phyloP scores from a whole-genome alignment of 2,797 vertebrate genomes.

The Gouania willdenowi region DNA sequence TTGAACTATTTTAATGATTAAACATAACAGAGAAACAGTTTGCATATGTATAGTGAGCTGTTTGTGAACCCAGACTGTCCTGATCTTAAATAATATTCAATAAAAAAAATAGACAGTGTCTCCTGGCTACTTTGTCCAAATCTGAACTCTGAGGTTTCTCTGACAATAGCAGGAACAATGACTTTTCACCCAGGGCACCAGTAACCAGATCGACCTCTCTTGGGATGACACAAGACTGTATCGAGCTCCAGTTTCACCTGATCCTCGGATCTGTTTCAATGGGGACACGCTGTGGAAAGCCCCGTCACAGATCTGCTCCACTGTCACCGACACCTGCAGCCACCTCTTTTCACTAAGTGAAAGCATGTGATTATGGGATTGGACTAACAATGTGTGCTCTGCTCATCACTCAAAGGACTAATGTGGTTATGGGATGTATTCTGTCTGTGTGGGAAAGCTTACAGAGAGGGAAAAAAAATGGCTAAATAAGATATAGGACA shows the following conservation, averaged over 20 bases:
- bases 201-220: conserved; percentile 39
- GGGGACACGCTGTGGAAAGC: conserved; percentile 54
- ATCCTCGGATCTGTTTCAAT: conserved; percentile 45
- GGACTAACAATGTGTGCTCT: not conserved
- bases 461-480: not conserved
- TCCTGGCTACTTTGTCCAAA: not conserved
- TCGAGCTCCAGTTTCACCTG: conserved; percentile 32
- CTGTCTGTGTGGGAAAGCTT: not conserved
- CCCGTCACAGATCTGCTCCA: conserved; percentile 47
- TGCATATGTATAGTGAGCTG: too few species aligned
- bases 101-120: not conserved
- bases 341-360: conserved; percentile 5
- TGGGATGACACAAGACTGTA: conserved; percentile 48
- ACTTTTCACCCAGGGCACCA: conserved; percentile 9
- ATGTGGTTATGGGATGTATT: not conserved
- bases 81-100: too few species aligned
- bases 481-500: not conserved
- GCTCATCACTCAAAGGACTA: not conserved
- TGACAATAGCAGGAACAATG: conserved; percentile 2
- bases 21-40: too few species aligned
- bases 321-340: conserved; percentile 38
- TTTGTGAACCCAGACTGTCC: too few species aligned
- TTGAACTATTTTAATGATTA: too few species aligned
- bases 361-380: not conserved
- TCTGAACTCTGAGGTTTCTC: conserved; percentile 10